A percentile compares a stretch with the other conserved stretches of the same genome.
Evolutionary conservation across 2,888 invertebrate species (phyloP).

Genomic region (Scotopteryx bipunctaria): DNA sequence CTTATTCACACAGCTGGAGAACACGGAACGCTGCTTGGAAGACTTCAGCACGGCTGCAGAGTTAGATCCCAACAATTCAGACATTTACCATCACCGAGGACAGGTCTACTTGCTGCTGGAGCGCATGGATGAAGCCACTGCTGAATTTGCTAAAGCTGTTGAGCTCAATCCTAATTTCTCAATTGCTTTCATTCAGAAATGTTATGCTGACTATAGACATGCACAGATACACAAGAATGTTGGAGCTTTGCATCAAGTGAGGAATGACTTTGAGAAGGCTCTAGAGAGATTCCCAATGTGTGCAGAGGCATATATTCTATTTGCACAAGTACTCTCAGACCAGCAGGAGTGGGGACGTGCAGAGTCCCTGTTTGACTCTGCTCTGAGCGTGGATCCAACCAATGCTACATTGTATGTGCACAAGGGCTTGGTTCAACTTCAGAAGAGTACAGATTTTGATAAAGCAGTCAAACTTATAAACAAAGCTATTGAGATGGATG

Average conservation of each 20-base stretch:
- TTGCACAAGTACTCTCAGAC: constrained; percentile 95
- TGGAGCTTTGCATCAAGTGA: constrained; percentile 85
- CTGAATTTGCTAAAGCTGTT: constrained; percentile 92
- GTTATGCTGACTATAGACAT: constrained; percentile 93
- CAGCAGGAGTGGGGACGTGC: constrained; percentile 92
- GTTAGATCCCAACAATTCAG: constrained; percentile 91
- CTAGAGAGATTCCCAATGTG: constrained; percentile 92
- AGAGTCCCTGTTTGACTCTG: constrained; percentile 91
- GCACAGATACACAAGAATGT: constrained; percentile 85
- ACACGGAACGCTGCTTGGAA: constrained; percentile 87
- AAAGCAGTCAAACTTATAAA: constrained; percentile 90
- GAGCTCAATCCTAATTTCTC: constrained; percentile 92
- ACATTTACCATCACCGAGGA: constrained; percentile 96
- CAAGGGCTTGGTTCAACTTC: constrained; percentile 91
- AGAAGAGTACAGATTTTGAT: constrained; percentile 92
- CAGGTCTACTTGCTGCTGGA: constrained; percentile 93
- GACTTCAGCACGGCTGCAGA: constrained; percentile 91
- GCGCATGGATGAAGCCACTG: constrained; percentile 90
- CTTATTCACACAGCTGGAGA: constrained; percentile 90
- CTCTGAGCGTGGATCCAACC: constrained; percentile 90
- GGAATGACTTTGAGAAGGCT: constrained; percentile 89
- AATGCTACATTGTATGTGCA: constrained; percentile 95
- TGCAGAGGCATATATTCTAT: constrained; percentile 93
- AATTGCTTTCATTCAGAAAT: constrained; percentile 94
- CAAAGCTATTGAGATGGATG: constrained; percentile 93